A percentile compares a stretch with the other conserved stretches of the same genome.
These are phyloP conservation scores for Pemphredon lugubris DNA, from an alignment of 2,888 invertebrate genomes.

Conservation along the genomic window DNA sequence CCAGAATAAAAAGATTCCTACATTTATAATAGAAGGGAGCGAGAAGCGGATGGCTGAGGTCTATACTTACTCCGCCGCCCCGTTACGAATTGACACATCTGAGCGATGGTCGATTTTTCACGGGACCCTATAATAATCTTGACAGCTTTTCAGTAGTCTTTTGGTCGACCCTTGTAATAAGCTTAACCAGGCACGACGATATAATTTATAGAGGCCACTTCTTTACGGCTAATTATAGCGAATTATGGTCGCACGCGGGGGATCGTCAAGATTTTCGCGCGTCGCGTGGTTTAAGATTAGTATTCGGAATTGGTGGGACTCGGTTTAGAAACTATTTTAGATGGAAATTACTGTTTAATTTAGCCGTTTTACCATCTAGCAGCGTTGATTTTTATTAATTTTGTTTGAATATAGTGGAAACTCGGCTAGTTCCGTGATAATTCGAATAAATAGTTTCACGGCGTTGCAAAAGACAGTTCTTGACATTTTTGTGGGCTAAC, in stretches of 20 bases:
- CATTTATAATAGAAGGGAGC: too few relatives aligned
- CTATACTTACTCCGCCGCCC: constrained; percentile 41
- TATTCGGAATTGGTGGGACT: not conserved
- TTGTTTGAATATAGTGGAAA: too few relatives aligned
- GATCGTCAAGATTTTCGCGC: constrained; percentile 8
- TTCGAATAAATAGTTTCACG: too few relatives aligned
- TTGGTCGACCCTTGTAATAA: constrained; percentile 61
- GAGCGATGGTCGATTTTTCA: constrained; percentile 58
- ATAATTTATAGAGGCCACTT: constrained; percentile 61
- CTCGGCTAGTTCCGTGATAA: too few relatives aligned
- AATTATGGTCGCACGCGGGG: constrained; percentile 29
- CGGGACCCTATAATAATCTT: constrained; percentile 57
- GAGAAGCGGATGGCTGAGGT: constrained; percentile 16
- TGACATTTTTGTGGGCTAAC: too few relatives aligned
- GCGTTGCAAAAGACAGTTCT: too few relatives aligned
- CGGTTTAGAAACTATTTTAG: not conserved
- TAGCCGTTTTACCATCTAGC: too few relatives aligned
- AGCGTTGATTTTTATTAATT: too few relatives aligned
- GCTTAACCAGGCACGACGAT: constrained; percentile 57
- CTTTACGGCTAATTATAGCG: constrained; percentile 58
- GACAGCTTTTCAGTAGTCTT: constrained; percentile 59
- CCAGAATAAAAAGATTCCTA: too few relatives aligned
- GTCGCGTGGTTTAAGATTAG: not conserved
- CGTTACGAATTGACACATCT: constrained; percentile 59
- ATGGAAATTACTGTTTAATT: too few relatives aligned